Conservation (phyloP, 2,113 vertebrate species). For the Vombatus ursinus region DNA sequence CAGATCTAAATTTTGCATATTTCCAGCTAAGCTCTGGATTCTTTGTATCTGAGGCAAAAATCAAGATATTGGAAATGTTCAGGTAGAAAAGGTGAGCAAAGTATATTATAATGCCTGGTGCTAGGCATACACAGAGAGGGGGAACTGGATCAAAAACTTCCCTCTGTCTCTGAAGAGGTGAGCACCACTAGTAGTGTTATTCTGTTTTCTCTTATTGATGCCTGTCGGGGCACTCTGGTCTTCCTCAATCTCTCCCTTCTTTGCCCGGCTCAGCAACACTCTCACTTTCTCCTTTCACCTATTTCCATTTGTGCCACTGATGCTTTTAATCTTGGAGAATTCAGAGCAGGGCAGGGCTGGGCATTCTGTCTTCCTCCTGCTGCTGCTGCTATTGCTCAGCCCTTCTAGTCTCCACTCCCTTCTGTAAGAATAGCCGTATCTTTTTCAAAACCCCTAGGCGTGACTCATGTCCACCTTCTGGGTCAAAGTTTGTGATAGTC, state of each 20-base stretch:
- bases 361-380: neutral
- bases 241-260: neutral
- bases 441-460: neutral
- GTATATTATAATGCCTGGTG: neutral
- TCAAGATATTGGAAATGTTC: neutral
- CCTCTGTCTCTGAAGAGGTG: neutral
- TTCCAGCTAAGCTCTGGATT: neutral
- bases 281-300: neutral
- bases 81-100: neutral
- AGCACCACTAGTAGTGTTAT: neutral
- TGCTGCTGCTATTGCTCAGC: neutral
- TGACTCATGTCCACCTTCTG: neutral
- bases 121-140: neutral
- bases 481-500: neutral
- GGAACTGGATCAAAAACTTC: neutral
- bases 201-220: neutral
- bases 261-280: neutral
- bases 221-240: neutral
- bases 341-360: neutral
- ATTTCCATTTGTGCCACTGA: neutral
- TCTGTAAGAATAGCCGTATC: neutral
- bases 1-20: neutral
- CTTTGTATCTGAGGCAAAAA: neutral
- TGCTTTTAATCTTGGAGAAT: neutral
- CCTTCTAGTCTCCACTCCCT: neutral